phyloP scores from a whole-genome alignment of 1,140 invertebrate species.

The Mactra quadrangularis region DNA sequence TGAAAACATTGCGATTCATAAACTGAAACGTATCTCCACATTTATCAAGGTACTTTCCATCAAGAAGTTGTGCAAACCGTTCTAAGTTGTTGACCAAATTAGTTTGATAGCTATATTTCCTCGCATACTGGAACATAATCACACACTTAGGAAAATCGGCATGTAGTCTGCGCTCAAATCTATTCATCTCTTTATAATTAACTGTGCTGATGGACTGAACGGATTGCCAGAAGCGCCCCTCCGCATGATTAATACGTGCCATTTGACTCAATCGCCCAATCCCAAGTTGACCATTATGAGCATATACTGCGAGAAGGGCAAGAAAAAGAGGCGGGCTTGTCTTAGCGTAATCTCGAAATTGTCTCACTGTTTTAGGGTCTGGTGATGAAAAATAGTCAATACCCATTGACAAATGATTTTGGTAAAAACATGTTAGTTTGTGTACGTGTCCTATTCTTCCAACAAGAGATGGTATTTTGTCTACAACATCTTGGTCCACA shows the following conservation, averaged over 20 bases:
- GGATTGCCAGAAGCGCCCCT: slow-evolving; percentile 9
- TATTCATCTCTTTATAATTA: background rate
- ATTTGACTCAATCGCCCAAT: slow-evolving; percentile 15
- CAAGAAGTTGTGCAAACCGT: background rate
- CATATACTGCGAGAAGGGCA: background rate
- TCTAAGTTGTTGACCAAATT: slow-evolving; percentile 7
- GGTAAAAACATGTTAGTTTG: background rate
- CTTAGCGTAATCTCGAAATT: background rate
- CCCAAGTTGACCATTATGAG: slow-evolving; percentile 6
- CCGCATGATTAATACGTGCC: background rate
- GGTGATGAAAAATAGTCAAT: background rate
- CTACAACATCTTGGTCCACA: slow-evolving; percentile 5
- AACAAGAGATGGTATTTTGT: background rate
- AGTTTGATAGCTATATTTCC: background rate
- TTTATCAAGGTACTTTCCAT: slow-evolving; percentile 5
- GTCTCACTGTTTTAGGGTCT: background rate
- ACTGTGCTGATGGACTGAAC: background rate
- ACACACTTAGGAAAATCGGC: background rate
- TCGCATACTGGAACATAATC: background rate
- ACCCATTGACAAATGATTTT: background rate
- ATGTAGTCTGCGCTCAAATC: background rate
- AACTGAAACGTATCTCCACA: background rate
- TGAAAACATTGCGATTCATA: background rate
- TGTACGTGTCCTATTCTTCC: background rate
- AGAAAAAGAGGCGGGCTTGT: background rate